Evolutionary conservation across 2,888 invertebrate genomes (phyloP).

Genomic region (Oxytorus armatus): DNA sequence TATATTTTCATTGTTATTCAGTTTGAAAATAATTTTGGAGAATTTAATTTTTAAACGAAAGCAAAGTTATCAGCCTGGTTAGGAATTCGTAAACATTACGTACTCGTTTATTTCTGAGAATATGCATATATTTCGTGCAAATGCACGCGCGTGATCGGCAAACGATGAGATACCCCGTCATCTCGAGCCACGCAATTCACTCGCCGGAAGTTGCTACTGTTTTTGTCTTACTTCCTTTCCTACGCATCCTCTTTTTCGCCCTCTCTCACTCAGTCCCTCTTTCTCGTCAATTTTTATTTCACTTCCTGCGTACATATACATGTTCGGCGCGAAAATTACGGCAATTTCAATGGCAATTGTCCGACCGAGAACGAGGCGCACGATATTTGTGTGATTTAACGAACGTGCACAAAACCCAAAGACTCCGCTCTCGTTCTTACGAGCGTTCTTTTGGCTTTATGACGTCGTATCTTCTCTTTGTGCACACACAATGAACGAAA

Average conservation of each 20-base stretch:
- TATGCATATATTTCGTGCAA: slow-evolving; percentile 15
- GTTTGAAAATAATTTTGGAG: neutral
- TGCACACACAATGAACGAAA: neutral
- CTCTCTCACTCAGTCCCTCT: slow-evolving; percentile 9
- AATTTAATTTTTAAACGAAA: neutral
- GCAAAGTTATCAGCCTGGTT: neutral
- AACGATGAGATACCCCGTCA: slow-evolving; percentile 58
- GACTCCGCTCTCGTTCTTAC: slow-evolving; percentile 27
- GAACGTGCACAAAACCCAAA: slow-evolving; percentile 22
- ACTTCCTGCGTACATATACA: slow-evolving; percentile 37
- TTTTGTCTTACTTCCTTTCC: slow-evolving; percentile 44
- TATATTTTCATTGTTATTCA: no score
- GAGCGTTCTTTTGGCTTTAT: slow-evolving; percentile 31
- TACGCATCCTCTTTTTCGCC: slow-evolving; percentile 35
- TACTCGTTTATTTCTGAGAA: slow-evolving; percentile 58
- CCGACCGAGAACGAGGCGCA: slow-evolving; percentile 15
- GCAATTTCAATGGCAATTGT: slow-evolving; percentile 49
- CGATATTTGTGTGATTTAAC: slow-evolving; percentile 49
- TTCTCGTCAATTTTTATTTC: slow-evolving; percentile 36
- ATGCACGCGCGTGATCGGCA: slow-evolving; percentile 30
- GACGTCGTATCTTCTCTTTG: slow-evolving; percentile 42
- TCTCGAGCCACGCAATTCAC: slow-evolving; percentile 53
- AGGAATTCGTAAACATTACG: slow-evolving; percentile 6
- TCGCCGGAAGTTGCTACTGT: slow-evolving; percentile 58
- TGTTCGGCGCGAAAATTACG: slow-evolving; percentile 51